Conservation (phyloP, 2,113 vertebrate genomes). For the Marmota monax region DNA sequence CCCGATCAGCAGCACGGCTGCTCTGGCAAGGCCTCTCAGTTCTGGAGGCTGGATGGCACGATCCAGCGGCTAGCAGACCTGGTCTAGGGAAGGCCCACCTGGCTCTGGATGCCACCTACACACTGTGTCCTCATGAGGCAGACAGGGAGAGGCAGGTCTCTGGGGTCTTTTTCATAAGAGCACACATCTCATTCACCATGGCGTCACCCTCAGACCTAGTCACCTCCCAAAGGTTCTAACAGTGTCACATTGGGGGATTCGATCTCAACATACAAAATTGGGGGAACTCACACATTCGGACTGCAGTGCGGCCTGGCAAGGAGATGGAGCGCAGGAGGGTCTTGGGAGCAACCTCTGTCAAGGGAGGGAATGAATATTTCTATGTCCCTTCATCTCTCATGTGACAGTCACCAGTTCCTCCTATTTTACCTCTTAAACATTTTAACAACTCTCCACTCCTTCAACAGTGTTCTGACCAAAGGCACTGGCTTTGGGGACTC, state of each 20-base stretch:
- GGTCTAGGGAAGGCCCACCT: not conserved
- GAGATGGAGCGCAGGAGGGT: not conserved
- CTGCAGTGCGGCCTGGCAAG: not conserved
- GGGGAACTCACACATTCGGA: too few relatives aligned
- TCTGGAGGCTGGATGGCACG: not conserved
- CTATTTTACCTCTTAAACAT: not conserved
- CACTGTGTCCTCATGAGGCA: not conserved
- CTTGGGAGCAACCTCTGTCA: not conserved
- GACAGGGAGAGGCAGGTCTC: not conserved
- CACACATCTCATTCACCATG: too few relatives aligned
- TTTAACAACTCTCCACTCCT: not conserved
- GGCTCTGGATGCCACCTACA: not conserved
- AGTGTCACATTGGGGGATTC: not conserved
- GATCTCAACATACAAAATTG: not conserved
- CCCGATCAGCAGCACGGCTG: too few relatives aligned
- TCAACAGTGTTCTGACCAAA: not conserved
- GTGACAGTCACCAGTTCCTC: not conserved
- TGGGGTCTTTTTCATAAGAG: not conserved
- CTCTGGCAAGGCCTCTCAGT: too few relatives aligned
- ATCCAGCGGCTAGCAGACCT: not conserved
- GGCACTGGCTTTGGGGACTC: not conserved
- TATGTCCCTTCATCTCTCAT: not conserved
- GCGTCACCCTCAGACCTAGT: not conserved
- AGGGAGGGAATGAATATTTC: not conserved
- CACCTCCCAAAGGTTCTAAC: not conserved